These are phyloP conservation scores for Carduelis carduelis DNA, from an alignment of 2,797 vertebrate species.

Conservation along the genomic window DNA sequence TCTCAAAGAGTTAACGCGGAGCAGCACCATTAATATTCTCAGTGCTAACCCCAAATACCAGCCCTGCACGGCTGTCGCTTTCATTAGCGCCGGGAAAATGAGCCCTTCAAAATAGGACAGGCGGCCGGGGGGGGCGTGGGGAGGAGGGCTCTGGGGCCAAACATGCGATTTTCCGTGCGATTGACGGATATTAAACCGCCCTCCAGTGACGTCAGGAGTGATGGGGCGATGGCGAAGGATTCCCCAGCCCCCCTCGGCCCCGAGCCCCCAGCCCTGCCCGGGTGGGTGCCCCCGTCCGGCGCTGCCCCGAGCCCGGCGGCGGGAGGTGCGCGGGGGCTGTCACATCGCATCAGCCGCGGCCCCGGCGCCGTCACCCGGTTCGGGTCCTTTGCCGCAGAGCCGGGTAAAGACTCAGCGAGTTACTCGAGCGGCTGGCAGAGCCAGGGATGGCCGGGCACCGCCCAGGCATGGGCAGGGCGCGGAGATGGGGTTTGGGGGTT, in stretches of 20 bases:
- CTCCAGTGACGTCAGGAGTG: conserved; percentile 14
- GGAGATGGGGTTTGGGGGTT: not conserved
- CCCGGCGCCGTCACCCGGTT: not conserved
- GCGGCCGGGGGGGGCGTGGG: not conserved
- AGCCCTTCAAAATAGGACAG: conserved; percentile 56
- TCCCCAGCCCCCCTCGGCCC: not conserved
- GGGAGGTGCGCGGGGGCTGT: conserved; percentile 38
- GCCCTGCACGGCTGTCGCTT: conserved; percentile 47
- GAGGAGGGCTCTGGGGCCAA: conserved; percentile 31
- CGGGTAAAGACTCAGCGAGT: conserved; percentile 8
- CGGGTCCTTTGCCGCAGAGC: not conserved
- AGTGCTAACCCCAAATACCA: conserved; percentile 25
- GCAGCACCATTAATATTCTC: conserved; percentile 40
- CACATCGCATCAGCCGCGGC: conserved; percentile 43
- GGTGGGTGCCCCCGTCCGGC: not conserved
- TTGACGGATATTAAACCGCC: not conserved
- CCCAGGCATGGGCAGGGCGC: not conserved
- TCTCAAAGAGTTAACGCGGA: conserved; percentile 10
- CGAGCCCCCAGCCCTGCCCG: not conserved
- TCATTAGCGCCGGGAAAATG: conserved; percentile 49
- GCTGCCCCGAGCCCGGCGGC: not conserved
- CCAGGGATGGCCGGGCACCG: not conserved
- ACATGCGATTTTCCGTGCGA: not conserved
- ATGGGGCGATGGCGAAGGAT: not conserved
- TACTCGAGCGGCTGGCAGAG: not conserved